Evolutionary conservation across 2,797 vertebrate species (phyloP), one percentile per base, ranked within the genome.

Genomic region (Apogon hyalosoma): DNA sequence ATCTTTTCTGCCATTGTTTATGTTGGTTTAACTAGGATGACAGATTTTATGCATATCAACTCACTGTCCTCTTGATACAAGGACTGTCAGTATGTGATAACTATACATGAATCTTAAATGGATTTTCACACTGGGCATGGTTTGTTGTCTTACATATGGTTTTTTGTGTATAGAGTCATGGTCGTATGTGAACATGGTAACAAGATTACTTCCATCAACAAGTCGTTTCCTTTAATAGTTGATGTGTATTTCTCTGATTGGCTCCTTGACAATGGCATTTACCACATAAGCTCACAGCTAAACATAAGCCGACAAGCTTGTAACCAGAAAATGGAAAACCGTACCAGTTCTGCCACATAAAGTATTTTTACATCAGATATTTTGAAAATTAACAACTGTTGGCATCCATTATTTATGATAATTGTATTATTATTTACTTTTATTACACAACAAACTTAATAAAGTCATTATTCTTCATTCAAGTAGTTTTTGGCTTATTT

Each of bases 221-320:
- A 77, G 75, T 69, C 59, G 41, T 66, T 74, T 49, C 66, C 36
- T 80, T 86, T 79, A 79, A 72, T 67, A 48, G 63, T 43, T 3
- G 47, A 67, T 60, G 55, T 76, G 61, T 54, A 7, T 48, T 57
- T n/a, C 36, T 18, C 77, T 45, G 51, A 80, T 76, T 74, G 74
- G 73, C 63, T 58, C 47, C 40, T 46, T 33, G 21, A 82, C 71
- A 84, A 69, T 65, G 52, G 24, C 24, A 53, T 78, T 80, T 59
- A 63, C 73, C 65, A 16, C 63, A 56, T 60, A 74, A 80, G 63
- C 75, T 65, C 50, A 7, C 1, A 1, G 68, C 65, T 79, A 75
- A 73, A 69, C 33, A 45, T 75, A 70, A 79, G 68, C 80, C 73
- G 38, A 68, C 51, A 28, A 52, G 75, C 64, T 77, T 75, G 71